Evolutionary conservation across 2,113 vertebrate genomes (phyloP).

Genomic region (Aegithalos caudatus): DNA sequence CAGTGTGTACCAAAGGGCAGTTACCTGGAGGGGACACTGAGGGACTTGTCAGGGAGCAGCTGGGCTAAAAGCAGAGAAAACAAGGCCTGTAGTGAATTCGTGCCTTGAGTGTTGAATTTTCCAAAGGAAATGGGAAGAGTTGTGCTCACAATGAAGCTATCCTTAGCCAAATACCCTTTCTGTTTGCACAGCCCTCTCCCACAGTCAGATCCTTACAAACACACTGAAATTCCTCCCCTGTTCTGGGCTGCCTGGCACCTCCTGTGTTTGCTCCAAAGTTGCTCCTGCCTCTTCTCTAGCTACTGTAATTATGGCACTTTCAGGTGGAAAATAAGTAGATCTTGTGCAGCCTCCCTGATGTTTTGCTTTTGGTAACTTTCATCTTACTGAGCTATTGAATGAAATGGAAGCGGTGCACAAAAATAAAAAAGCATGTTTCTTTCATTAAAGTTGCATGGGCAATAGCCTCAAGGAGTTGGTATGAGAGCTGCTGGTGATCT

Average conservation of each 20-base stretch:
- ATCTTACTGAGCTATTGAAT: neutral
- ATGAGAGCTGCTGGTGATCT: neutral
- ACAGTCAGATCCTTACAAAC: neutral
- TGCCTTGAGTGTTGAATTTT: neutral
- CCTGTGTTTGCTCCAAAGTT: neutral
- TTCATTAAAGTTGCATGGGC: neutral
- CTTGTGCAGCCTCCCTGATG: neutral
- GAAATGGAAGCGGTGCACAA: neutral
- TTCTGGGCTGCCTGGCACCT: neutral
- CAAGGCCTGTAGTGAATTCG: neutral
- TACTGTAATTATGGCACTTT: neutral
- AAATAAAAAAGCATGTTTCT: neutral
- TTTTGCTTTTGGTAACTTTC: neutral
- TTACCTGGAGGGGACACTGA: neutral
- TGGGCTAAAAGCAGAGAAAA: neutral
- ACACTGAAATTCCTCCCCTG: neutral
- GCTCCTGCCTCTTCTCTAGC: neutral
- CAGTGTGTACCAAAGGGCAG: accelerated
- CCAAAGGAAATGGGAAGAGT: neutral
- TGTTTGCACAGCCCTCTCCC: neutral
- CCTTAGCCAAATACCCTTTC: neutral
- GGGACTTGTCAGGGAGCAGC: neutral
- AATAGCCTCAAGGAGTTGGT: neutral
- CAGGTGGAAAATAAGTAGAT: neutral
- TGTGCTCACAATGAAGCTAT: neutral